These are phyloP conservation scores for Vanacampus margaritifer DNA, from an alignment of 2,113 vertebrate genomes.

Conservation along the genomic window DNA sequence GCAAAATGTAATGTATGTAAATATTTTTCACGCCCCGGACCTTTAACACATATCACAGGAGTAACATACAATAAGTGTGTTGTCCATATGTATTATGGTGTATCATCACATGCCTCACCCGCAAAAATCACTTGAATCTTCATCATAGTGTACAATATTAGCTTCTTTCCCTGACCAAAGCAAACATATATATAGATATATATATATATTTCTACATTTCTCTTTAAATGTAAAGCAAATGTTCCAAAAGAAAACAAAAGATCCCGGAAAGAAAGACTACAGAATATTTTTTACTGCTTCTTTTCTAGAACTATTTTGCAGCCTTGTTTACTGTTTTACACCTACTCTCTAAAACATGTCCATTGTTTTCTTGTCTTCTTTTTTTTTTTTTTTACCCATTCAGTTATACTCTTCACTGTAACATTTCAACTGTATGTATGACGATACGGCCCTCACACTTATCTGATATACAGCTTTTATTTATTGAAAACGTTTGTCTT, in stretches of 20 bases:
- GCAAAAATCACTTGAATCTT: conserved; percentile 54
- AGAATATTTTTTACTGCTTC: conserved; percentile 57
- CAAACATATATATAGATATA: conserved; percentile 35
- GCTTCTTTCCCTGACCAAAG: conserved; percentile 58
- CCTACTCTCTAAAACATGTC: conserved; percentile 55
- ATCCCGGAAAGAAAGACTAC: conserved; percentile 41
- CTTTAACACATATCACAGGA: conserved; percentile 23
- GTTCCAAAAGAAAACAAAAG: conserved; percentile 35
- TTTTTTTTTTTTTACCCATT: no score
- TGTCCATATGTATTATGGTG: conserved; percentile 23
- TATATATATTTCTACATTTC: conserved; percentile 53
- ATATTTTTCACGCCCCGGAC: conserved; percentile 53
- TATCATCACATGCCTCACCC: conserved; percentile 30
- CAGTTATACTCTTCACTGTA: conserved; percentile 3
- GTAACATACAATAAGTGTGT: conserved; percentile 19
- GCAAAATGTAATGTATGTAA: conserved; percentile 38
- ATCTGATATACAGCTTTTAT: conserved; percentile 65
- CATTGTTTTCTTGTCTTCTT: conserved; percentile 13
- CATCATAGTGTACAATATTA: conserved; percentile 42
- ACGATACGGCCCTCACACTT: conserved; percentile 41
- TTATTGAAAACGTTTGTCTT: conserved; percentile 19
- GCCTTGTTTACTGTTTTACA: conserved; percentile 68
- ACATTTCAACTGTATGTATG: conserved; percentile 58
- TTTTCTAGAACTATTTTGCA: conserved; percentile 56
- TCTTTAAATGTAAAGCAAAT: conserved; percentile 49